These are phyloP conservation scores for Drosophila murphyi DNA, from an alignment of 1,140 invertebrate species.

Conservation along the genomic window DNA sequence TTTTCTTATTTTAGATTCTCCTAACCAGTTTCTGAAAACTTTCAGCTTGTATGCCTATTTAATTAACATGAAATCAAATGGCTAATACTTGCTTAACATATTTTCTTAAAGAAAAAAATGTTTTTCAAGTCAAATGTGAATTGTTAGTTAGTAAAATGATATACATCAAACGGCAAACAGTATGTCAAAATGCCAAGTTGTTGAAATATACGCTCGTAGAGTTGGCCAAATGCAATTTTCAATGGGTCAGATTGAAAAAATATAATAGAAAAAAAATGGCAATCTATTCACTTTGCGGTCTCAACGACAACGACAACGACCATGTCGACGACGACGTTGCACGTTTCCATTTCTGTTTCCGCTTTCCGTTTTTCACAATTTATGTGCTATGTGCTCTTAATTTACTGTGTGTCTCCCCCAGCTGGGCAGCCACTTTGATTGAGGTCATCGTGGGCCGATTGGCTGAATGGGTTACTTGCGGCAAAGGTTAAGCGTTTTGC, in stretches of 20 bases:
- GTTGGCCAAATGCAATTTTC: neutral
- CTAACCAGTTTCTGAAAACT: no score
- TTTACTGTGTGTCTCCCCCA: slow-evolving; percentile 27
- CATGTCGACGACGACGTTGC: slow-evolving; percentile 57
- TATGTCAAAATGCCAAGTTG: slow-evolving; percentile 16
- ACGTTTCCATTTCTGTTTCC: slow-evolving; percentile 67
- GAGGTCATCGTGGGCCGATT: slow-evolving; percentile 54
- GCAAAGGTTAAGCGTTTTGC: slow-evolving; percentile 47
- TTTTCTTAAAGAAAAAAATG: neutral
- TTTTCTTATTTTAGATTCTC: no score
- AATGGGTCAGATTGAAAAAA: neutral
- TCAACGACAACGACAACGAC: slow-evolving; percentile 22
- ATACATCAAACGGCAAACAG: neutral
- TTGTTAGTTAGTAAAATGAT: no score
- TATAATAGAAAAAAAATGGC: slow-evolving; percentile 37
- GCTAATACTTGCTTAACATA: neutral
- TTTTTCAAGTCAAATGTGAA: neutral
- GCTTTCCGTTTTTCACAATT: slow-evolving; percentile 49
- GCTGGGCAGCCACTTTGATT: slow-evolving; percentile 47
- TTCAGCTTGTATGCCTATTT: no score
- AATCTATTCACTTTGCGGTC: slow-evolving; percentile 59
- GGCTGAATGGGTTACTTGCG: neutral
- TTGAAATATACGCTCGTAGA: slow-evolving; percentile 10
- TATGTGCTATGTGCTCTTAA: slow-evolving; percentile 54
- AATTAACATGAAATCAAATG: no score